Evolutionary conservation across 2,888 invertebrate species (phyloP), one percentile per base, ranked within the genome.

Genomic region (Schizaphis graminum): DNA sequence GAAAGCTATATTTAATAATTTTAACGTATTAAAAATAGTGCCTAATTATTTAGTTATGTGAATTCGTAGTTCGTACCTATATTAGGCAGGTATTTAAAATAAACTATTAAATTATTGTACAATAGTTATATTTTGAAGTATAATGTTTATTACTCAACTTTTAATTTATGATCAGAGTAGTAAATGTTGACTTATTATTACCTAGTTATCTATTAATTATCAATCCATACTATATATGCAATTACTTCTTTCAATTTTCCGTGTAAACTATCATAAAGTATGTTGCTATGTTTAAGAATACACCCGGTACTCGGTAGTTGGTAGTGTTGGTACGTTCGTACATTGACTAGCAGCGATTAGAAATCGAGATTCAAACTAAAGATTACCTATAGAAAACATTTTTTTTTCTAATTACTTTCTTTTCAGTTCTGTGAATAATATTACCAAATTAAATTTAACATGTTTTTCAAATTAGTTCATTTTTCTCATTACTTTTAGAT

Each of bases 311-410:
- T n/a, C 28, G 28, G 47, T n/a, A 44, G 11, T 35, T 28, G n/a
- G 44, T 44, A 44, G 41, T 44, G 3, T 44, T 44, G 3, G 41
- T 44, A 44, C 41, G 3, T 44, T 44, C 41, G 41, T 84, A n/a
- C n/a, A 84, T 41, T 77, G 53, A 86, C 77, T 44, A 44, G 41
- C 41, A 49, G n/a, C 57, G 47, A 57, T 93, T 93, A 90, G 89
- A 89, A 93, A 89, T 89, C 84, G 84, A 57, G 89, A 93, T 93
- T 57, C 44, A 26, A 57, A 41, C 49, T 26, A 28, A 49, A 92
- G 87, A 92, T 77, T 89, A 61, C 21, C 35, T 13, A 77, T 35
- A 47, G 77, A 35, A 35, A 49, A 28, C 35, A 56, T 41, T 53
- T 11, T 84, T 84, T 47, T 35, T 28, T 7, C 16, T 16, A 53